phyloP scores from a whole-genome alignment of 23 tunicate genomes.

The Ciona savignyi region DNA sequence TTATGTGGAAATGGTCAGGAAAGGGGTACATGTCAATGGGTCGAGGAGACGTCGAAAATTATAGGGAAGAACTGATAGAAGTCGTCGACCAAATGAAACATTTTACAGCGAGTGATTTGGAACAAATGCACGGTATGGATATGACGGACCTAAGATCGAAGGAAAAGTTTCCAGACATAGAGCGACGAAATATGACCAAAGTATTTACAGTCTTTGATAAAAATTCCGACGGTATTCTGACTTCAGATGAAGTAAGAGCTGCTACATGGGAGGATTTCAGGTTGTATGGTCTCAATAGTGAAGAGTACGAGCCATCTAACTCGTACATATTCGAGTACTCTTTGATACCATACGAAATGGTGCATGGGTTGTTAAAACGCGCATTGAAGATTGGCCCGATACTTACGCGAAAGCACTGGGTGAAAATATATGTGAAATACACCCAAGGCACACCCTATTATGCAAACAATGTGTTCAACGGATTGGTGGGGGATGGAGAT shows the following conservation, averaged over 20 bases:
- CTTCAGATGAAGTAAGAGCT: constrained; percentile 6
- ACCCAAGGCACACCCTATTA: background rate
- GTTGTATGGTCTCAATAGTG: constrained; percentile 14
- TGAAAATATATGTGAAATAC: background rate
- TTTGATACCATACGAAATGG: background rate
- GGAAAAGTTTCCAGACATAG: background rate
- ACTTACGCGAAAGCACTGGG: background rate
- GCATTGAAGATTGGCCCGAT: background rate
- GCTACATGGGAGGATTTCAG: constrained; percentile 18
- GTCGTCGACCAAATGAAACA: background rate
- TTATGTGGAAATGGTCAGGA: constrained; percentile 65
- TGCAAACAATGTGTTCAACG: background rate
- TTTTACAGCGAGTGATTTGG: background rate
- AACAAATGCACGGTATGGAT: constrained; percentile 6
- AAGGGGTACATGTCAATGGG: constrained; percentile 78
- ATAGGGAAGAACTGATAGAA: background rate
- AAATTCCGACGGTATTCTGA: constrained; percentile 13
- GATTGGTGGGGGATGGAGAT: background rate
- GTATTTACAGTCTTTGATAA: constrained; percentile 22
- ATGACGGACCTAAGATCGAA: background rate
- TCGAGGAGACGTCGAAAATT: constrained; percentile 28
- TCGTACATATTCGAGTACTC: constrained; percentile 29
- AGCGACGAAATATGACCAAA: constrained; percentile 6
- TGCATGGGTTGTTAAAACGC: background rate
- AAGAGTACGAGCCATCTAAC: constrained; percentile 41